A percentile compares a stretch with the other conserved stretches of the same genome.
Evolutionary conservation across 2,113 vertebrate species (phyloP).

Genomic region (Dasyurus viverrinus): DNA sequence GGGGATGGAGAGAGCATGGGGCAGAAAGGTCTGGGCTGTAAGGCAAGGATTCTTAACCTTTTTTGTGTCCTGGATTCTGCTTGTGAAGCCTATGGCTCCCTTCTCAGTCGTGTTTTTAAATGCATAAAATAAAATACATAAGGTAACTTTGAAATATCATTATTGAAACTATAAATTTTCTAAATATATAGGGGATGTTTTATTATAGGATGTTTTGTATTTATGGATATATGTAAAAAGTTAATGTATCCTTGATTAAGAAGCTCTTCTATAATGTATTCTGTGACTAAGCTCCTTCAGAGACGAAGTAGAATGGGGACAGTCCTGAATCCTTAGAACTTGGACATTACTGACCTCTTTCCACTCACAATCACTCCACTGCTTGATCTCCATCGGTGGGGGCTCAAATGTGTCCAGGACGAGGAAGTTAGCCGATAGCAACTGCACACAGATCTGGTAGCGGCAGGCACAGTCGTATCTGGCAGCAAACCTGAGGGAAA

Average conservation of each 20-base stretch:
- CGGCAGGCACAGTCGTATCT: slow-evolving; percentile 82
- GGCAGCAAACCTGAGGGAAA: slow-evolving; percentile 79
- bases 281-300: neutral
- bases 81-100: neutral
- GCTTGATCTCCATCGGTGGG: slow-evolving; percentile 68
- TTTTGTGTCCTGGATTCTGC: neutral
- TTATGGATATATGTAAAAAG: no score
- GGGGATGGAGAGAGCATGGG: neutral
- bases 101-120: neutral
- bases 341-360: slow-evolving; percentile 78
- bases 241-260: neutral
- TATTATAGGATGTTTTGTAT: neutral
- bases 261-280: neutral
- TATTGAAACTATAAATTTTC: neutral
- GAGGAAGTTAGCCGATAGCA: slow-evolving; percentile 75
- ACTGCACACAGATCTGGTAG: slow-evolving; percentile 78
- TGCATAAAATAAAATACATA: neutral
- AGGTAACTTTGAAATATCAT: neutral
- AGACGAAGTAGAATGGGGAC: neutral
- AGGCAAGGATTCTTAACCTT: neutral
- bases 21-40: neutral
- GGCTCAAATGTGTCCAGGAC: slow-evolving; percentile 80
- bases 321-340: neutral
- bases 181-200: no score
- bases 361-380: slow-evolving; percentile 82